Base-by-base conservation (phyloP, 2,797 vertebrate genomes). In the Sebastes itinus region DNA sequence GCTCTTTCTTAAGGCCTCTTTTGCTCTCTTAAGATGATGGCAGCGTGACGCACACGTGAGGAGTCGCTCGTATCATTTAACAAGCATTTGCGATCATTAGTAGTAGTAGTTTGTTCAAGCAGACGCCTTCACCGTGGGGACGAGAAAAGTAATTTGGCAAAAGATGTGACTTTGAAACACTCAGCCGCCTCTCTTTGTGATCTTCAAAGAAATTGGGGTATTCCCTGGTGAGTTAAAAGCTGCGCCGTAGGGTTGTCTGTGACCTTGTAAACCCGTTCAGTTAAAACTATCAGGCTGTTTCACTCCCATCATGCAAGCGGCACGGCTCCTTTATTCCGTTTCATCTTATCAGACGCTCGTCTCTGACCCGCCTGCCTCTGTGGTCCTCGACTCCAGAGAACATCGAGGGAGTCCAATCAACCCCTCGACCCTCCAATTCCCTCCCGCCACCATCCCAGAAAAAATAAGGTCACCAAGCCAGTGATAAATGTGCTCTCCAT, bases 401-500 rank as follows among this genome's bases (percentile, higher is more conserved):
- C 28, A 58, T 42, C 3, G 7, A 78, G 75, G 49, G 32, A 72
- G 67, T 83, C 72, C 62, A 81, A 79, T 85, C 86, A 82, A 71
- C 65, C 82, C 63, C 54, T 33, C 58, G 35, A 60, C 71, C 73
- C 63, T 63, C 68, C 30, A 42, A 10, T 62, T 77, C 52, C 75
- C 75, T 67, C 59, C 56, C 60, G 63, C 64, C 69, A 10, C 46
- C 70, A 61, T 67, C 72, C 69, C 60, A 72, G 72, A 38, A 75
- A 75, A 86, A 92, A 90, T 62, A 80, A 93, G 91, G 92, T 80
- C 90, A 88, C 73, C 75, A 56, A 66, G 61, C 77, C 58, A 25
- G 77, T 73, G 83, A 72, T 82, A 46, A 84, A 65, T 80, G 81
- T 76, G 72, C 74, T 81, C 67, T 84, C 74, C 65, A 49, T 28